A percentile compares a stretch with the other conserved stretches of the same genome.
Conservation (phyloP, 2,888 invertebrate genomes). For the Brenthis daphne region DNA sequence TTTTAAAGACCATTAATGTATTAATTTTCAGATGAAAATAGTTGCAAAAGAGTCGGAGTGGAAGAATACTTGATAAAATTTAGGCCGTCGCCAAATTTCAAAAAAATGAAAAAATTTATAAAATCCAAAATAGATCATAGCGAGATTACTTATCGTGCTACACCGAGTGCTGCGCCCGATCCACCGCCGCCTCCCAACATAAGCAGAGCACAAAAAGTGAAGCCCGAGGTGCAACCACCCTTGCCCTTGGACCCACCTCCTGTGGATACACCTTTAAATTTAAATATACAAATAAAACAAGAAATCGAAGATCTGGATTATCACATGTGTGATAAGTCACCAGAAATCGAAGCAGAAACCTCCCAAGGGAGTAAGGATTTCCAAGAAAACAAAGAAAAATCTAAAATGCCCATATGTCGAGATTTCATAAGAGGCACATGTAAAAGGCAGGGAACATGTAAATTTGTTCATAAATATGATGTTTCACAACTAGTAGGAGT, state of each 20-base stretch:
- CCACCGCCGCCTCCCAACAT: constrained; percentile 21
- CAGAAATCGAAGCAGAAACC: neutral
- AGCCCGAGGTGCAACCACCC: constrained; percentile 42
- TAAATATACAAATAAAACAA: constrained; percentile 37
- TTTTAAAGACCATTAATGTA: neutral
- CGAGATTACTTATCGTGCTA: constrained; percentile 39
- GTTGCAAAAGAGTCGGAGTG: constrained; percentile 44
- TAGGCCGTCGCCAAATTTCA: constrained; percentile 62
- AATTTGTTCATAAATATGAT: constrained; percentile 57
- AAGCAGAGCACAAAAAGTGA: neutral
- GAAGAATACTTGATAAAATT: constrained; percentile 58
- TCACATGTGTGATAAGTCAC: constrained; percentile 12
- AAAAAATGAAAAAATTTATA: constrained; percentile 67
- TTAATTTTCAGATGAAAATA: constrained; percentile 37
- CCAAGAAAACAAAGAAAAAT: too few relatives aligned
- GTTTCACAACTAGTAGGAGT: constrained; percentile 54
- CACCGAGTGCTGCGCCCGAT: constrained; percentile 20
- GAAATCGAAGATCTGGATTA: constrained; percentile 40
- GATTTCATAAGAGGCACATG: constrained; percentile 64
- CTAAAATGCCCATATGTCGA: constrained; percentile 50
- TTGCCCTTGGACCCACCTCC: constrained; percentile 42
- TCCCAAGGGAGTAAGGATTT: too few relatives aligned
- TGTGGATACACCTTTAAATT: constrained; percentile 27
- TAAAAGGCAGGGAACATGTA: constrained; percentile 51
- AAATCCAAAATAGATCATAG: constrained; percentile 54